Evolutionary conservation across 1,140 invertebrate species (phyloP).

Genomic region (Philopotamus ludificatus): DNA sequence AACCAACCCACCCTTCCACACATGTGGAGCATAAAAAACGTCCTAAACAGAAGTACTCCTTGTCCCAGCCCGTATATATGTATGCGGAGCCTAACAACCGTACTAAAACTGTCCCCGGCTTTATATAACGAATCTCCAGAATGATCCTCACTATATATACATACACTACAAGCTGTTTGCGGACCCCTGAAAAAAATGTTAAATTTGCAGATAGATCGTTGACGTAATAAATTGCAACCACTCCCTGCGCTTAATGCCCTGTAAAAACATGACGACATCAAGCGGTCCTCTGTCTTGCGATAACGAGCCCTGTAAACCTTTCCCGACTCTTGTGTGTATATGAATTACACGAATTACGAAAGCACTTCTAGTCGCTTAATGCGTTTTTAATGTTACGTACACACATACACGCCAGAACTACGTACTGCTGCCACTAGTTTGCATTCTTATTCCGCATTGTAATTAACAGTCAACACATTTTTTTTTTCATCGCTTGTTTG

Average conservation of each 20-base stretch:
- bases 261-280: too few relatives aligned
- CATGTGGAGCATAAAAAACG: constrained; percentile 13
- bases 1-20: constrained; percentile 20
- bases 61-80: not conserved
- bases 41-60: not conserved
- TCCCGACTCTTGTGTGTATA: too few relatives aligned
- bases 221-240: not conserved
- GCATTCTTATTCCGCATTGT: not conserved
- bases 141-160: not conserved
- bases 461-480: not conserved
- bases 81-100: not conserved
- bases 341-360: constrained; percentile 28
- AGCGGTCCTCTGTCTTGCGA: too few relatives aligned
- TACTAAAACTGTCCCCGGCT: constrained; percentile 1
- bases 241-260: not conserved
- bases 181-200: not conserved
- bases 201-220: not conserved
- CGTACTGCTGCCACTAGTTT: not conserved
- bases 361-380: constrained; percentile 24
- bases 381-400: constrained; percentile 26
- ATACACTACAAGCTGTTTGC: not conserved
- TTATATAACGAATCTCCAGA: not conserved
- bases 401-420: not conserved
- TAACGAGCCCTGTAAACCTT: constrained; percentile 24
- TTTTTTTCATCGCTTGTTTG: not conserved